Conservation (phyloP, 2,113 vertebrate genomes). For the Gambusia affinis region DNA sequence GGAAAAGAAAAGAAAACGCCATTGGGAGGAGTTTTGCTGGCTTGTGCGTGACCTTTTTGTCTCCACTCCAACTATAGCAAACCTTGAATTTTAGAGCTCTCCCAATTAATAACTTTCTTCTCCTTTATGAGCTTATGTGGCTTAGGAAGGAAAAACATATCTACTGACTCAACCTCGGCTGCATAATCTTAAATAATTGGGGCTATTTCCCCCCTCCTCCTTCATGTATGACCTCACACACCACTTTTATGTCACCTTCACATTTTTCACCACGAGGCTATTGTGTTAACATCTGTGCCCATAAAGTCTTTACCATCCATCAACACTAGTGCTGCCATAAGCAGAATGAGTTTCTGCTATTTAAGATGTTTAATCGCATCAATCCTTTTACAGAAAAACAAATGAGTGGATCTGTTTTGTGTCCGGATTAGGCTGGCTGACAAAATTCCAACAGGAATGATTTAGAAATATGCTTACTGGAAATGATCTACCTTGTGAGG, state of each 20-base stretch:
- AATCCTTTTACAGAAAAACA: background rate
- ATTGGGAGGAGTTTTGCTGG: background rate
- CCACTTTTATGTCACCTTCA: background rate
- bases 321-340: slow-evolving; percentile 22
- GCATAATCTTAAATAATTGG: slow-evolving; percentile 12
- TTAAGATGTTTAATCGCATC: slow-evolving; percentile 1
- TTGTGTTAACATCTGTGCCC: slow-evolving; percentile 39
- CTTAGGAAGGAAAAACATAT: background rate
- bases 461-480: background rate
- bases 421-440: background rate
- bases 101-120: slow-evolving; percentile 4
- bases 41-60: background rate
- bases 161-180: background rate
- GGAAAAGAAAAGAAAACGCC: background rate
- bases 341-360: slow-evolving; percentile 12
- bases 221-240: slow-evolving; percentile 1
- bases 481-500: background rate
- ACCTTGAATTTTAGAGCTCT: slow-evolving; percentile 4
- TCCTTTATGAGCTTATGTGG: background rate
- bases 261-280: slow-evolving; percentile 55
- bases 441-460: background rate
- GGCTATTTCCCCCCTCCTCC: slow-evolving; percentile 5
- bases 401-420: background rate
- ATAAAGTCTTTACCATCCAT: slow-evolving; percentile 27
- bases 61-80: slow-evolving; percentile 10